Conservation (phyloP, 2,888 invertebrate genomes). For the Callyntrura sp. region DNA sequence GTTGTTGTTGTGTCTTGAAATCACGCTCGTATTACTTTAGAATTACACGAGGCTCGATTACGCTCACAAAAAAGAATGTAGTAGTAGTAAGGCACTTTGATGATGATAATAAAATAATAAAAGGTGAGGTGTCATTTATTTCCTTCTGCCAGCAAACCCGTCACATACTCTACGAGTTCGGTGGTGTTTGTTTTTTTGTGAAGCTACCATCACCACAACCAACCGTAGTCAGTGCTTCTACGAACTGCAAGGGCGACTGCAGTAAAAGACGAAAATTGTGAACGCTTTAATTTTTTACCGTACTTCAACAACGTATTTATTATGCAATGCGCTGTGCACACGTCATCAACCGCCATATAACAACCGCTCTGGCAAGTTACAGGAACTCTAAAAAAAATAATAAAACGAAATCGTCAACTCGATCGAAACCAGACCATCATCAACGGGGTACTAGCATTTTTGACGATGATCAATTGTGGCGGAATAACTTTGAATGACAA, state of each 20-base stretch:
- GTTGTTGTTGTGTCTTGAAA: background rate
- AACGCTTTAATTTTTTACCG: background rate
- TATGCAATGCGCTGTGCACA: too few species aligned
- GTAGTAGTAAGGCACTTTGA: too few species aligned
- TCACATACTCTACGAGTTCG: too few species aligned
- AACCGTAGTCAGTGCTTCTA: too few species aligned
- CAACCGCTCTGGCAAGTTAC: constrained; percentile 28
- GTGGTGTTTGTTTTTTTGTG: too few species aligned
- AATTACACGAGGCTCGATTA: background rate
- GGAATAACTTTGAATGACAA: constrained; percentile 40
- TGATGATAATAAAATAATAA: too few species aligned
- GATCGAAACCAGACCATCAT: background rate
- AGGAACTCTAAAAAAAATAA: constrained; percentile 32
- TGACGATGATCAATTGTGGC: background rate
- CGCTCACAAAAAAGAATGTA: background rate
- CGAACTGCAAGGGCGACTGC: constrained; percentile 2
- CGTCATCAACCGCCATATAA: too few species aligned
- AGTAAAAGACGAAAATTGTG: too few species aligned
- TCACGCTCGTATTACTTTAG: background rate
- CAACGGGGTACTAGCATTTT: background rate
- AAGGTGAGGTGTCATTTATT: background rate
- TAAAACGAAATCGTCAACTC: background rate
- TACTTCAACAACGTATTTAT: background rate
- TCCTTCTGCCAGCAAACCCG: too few species aligned
- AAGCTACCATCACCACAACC: too few species aligned